phyloP scores from a whole-genome alignment of 2,797 vertebrate species.

The Dipus sagitta region DNA sequence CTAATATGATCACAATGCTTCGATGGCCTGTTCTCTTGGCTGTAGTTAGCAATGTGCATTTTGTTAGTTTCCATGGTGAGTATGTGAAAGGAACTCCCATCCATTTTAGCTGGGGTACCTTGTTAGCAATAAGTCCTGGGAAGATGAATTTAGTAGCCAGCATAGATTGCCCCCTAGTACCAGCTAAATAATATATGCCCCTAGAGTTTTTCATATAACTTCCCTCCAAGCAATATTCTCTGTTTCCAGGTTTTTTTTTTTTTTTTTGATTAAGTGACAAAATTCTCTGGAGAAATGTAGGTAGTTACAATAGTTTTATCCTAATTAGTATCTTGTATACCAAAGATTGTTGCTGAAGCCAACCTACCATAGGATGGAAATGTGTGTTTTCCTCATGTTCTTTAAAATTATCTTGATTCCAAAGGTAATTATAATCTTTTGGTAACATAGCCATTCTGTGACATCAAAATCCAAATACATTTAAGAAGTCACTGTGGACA shows the following conservation, averaged over 20 bases:
- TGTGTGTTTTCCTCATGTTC: not conserved
- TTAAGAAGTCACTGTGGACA: not conserved
- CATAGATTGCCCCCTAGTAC: not conserved
- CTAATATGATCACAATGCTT: not conserved
- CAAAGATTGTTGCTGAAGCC: not conserved
- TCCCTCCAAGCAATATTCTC: not conserved
- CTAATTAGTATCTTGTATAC: not conserved
- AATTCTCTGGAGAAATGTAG: not conserved
- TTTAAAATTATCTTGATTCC: not conserved
- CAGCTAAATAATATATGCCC: not conserved
- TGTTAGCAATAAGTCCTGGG: not conserved
- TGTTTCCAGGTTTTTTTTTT: not conserved
- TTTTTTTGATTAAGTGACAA: not conserved
- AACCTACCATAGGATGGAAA: not conserved
- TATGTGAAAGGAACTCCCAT: not conserved
- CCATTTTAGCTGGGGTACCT: not conserved
- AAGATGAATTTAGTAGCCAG: not conserved
- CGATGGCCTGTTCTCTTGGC: not conserved
- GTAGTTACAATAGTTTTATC: not conserved
- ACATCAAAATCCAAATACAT: conserved; percentile 10
- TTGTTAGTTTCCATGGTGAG: not conserved
- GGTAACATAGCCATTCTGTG: not conserved
- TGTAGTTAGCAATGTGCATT: not conserved
- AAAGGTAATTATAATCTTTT: not conserved
- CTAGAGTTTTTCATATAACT: not conserved